Evolutionary conservation across 1,140 invertebrate species (phyloP).

Genomic region (Zaprionus camerounensis): DNA sequence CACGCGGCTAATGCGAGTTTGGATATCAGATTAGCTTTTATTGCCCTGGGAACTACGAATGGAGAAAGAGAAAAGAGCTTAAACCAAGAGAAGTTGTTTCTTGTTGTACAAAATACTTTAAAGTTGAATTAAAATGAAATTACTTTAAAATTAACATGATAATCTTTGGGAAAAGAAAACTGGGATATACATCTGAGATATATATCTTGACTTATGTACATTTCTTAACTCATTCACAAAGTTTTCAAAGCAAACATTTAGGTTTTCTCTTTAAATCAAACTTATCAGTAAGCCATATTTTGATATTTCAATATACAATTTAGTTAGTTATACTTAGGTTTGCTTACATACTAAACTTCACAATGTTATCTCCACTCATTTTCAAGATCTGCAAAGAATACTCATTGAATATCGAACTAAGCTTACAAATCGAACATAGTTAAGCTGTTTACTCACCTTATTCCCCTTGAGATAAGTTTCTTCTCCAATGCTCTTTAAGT

Average conservation of each 20-base stretch:
- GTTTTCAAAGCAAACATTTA: too few species aligned
- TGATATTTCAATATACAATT: too few species aligned
- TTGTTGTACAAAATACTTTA: not conserved
- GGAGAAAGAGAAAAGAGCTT: not conserved
- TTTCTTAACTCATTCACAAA: not conserved
- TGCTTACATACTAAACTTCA: not conserved
- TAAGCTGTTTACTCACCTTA: not conserved
- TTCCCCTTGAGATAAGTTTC: not conserved
- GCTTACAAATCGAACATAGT: not conserved
- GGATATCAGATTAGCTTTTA: slow-evolving; percentile 72
- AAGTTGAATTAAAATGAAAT: not conserved
- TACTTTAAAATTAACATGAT: not conserved
- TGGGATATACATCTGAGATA: not conserved
- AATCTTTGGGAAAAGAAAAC: not conserved
- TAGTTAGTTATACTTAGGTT: not conserved
- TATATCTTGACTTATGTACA: too few species aligned
- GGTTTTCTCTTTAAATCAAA: too few species aligned
- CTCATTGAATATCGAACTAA: not conserved
- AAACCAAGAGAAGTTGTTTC: not conserved
- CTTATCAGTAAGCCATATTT: too few species aligned
- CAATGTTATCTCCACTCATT: not conserved
- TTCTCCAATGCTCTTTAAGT: slow-evolving; percentile 7
- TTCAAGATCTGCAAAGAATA: not conserved
- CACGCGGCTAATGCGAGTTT: slow-evolving; percentile 51
- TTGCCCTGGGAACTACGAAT: slow-evolving; percentile 20